Evolutionary conservation across 2,113 vertebrate genomes (phyloP), one percentile per base, ranked within the genome.

Genomic region (Gasterosteus aculeatus): DNA sequence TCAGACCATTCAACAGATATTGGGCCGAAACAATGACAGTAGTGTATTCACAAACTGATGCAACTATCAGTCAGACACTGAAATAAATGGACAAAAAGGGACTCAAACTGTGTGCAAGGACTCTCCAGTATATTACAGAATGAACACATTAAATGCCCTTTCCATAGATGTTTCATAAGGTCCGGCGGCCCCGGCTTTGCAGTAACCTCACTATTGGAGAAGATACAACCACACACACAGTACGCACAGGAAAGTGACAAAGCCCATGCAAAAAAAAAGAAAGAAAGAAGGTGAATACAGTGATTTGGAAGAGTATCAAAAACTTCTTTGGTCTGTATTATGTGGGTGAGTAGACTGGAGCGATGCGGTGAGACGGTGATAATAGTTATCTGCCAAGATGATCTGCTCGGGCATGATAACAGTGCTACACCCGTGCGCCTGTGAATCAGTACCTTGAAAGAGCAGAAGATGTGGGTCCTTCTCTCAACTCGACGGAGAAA

Each of bases 301-400:
- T 77, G 84, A 89, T 90, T 86, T 90, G 76, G 82, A 84, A 76
- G 74, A 89, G 80, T 83, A 81, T 91, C 82, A 87, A 85, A 87
- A 92, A 92, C 88, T 89, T 89, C 81, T 77, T 86, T 82, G 86
- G 85, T 85, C 83, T 78, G 88, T 89, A 92, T 92, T 92, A 90
- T 92, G 89, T 86, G 90, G 89, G 59, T 88, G 89, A 92, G 90
- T 86, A 89, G 89, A 89, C 82, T 84, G 84, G 73, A 89, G 88
- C 80, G 81, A 83, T 73, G 87, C 80, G 68, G 85, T 90, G 90
- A 90, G 90, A 89, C 69, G 78, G 80, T 80, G 87, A 93, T 94
- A 92, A 91, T 90, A 86, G 92, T 92, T 92, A 94, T 95, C 94
- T 91, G 80, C 82, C 29, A 72, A 90, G 93, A 94, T 93, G 92